Evolutionary conservation across 1,140 invertebrate species (phyloP).

Genomic region (Pogonognathellus flavescens): DNA sequence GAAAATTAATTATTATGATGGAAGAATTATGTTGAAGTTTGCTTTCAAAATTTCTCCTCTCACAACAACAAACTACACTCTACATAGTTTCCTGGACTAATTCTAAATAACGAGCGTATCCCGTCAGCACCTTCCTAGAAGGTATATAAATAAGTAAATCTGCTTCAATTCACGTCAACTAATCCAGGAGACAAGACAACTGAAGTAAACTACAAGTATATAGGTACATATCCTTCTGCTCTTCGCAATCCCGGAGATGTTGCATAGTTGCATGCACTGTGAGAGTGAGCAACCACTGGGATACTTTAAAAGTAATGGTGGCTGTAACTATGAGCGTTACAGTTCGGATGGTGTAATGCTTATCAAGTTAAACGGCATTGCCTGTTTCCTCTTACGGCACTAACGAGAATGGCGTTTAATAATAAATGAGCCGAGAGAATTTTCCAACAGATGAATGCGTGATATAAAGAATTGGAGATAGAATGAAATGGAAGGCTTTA

Average conservation of each 20-base stretch:
- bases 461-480: background rate
- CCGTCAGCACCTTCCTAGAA: background rate
- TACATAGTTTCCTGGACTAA: too few relatives aligned
- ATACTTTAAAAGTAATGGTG: slow-evolving; percentile 1
- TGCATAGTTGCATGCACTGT: too few relatives aligned
- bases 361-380: slow-evolving; percentile 26
- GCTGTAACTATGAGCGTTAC: slow-evolving; percentile 11
- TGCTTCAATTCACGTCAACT: slow-evolving; percentile 33
- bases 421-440: background rate
- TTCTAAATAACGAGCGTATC: background rate
- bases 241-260: too few relatives aligned
- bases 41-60: too few relatives aligned
- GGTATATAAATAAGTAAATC: slow-evolving; percentile 39
- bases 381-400: background rate
- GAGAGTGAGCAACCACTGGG: background rate
- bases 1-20: too few relatives aligned
- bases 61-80: too few relatives aligned
- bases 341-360: background rate
- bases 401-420: background rate
- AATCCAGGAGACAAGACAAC: background rate
- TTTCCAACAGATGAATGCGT: background rate
- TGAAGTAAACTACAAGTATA: background rate
- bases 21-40: too few relatives aligned
- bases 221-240: slow-evolving; percentile 5
- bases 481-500: slow-evolving; percentile 8